Conservation (phyloP, 2,888 invertebrate genomes). For the Agrypnus murinus region DNA sequence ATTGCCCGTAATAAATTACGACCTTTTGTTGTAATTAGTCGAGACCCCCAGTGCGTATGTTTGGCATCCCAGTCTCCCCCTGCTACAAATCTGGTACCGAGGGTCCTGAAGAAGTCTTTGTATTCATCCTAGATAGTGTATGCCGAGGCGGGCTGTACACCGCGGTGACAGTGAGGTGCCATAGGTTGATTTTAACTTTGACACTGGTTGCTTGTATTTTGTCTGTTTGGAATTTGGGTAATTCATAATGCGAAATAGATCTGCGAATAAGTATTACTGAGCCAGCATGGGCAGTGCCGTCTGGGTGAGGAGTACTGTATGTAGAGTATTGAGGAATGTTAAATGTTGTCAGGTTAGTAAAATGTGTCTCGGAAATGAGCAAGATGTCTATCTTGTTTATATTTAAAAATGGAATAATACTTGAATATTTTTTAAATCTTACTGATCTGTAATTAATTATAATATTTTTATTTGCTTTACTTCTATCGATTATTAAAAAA, state of each 20-base stretch:
- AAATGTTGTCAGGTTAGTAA: neutral
- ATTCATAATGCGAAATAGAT: neutral
- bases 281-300: too few species aligned
- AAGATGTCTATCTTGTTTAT: too few species aligned
- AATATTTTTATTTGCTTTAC: too few species aligned
- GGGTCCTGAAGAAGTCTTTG: neutral
- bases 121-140: neutral
- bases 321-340: neutral
- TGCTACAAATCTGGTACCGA: neutral
- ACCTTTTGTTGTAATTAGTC: conserved; percentile 1
- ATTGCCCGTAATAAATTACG: too few species aligned
- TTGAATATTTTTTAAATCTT: too few species aligned
- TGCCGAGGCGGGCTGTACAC: neutral
- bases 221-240: neutral
- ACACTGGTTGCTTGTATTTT: too few species aligned
- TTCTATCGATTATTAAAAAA: too few species aligned
- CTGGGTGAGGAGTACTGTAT: neutral
- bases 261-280: conserved; percentile 1
- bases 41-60: neutral
- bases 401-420: too few species aligned
- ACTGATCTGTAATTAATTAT: too few species aligned
- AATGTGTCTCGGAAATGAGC: too few species aligned
- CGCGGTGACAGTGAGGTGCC: too few species aligned
- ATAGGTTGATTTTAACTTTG: too few species aligned
- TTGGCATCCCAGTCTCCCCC: neutral